Conservation (phyloP, 2,797 vertebrate genomes). For the Acrossocheilus wenchowensis region DNA sequence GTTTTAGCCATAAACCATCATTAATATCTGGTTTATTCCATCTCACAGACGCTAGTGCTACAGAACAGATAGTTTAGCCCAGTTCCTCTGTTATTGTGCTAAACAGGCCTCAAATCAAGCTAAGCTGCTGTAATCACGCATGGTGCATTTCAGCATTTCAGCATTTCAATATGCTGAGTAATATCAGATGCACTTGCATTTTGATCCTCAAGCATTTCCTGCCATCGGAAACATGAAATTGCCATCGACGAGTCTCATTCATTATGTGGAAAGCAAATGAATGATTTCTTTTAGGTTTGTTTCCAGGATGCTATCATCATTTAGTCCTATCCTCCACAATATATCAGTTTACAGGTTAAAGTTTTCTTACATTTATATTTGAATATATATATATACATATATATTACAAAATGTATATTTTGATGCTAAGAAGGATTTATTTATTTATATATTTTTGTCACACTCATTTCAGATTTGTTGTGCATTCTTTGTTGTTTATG, state of each 20-base stretch:
- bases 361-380: background rate
- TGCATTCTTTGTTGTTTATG: background rate
- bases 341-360: background rate
- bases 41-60: constrained; percentile 5
- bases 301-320: constrained; percentile 11
- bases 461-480: background rate
- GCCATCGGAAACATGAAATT: background rate
- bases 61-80: background rate
- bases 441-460: background rate
- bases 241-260: background rate
- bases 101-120: constrained; percentile 4
- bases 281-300: constrained; percentile 14
- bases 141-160: constrained; percentile 13
- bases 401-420: background rate
- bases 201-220: background rate
- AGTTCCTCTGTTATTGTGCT: background rate
- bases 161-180: background rate
- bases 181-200: constrained; percentile 6
- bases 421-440: background rate
- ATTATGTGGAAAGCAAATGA: constrained; percentile 28
- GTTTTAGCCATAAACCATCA: constrained; percentile 35
- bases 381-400: background rate
- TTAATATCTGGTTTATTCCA: constrained; percentile 44
- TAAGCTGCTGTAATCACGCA: background rate
- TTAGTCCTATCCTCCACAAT: background rate